Evolutionary conservation across 2,888 invertebrate genomes (phyloP).

Genomic region (Chaetoderma sp.): DNA sequence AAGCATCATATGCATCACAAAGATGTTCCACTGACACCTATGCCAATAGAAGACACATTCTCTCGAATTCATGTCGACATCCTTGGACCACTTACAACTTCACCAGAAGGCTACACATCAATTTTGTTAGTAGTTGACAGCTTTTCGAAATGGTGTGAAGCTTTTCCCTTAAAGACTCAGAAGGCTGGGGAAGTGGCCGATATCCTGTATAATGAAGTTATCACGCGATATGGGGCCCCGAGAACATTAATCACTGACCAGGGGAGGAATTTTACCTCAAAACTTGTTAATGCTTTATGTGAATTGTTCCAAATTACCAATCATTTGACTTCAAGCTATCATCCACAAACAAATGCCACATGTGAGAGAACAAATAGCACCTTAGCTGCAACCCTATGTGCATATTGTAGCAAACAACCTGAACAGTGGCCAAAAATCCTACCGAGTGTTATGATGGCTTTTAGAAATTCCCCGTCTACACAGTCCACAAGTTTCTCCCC

Average conservation of each 20-base stretch:
- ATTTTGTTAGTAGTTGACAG: background rate
- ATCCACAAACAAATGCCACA: conserved; percentile 2
- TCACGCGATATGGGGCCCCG: background rate
- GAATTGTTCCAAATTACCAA: background rate
- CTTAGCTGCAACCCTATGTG: background rate
- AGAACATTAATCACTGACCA: background rate
- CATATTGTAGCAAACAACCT: background rate
- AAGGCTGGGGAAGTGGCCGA: background rate
- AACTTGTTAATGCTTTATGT: background rate
- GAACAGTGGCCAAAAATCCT: background rate
- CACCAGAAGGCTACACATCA: background rate
- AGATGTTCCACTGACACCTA: background rate
- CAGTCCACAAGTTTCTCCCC: background rate
- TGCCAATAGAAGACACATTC: background rate
- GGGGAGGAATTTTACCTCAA: background rate
- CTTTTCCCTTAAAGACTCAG: conserved; percentile 3
- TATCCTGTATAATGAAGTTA: background rate
- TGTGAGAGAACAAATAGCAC: background rate
- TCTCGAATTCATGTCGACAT: background rate
- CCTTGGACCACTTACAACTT: background rate
- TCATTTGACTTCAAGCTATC: background rate
- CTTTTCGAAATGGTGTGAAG: background rate
- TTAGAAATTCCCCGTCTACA: background rate
- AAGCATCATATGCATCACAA: background rate
- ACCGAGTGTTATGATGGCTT: background rate